A percentile compares a stretch with the other conserved stretches of the same genome.
These are phyloP conservation scores for Merops nubicus DNA, from an alignment of 2,113 vertebrate genomes.

Conservation along the genomic window DNA sequence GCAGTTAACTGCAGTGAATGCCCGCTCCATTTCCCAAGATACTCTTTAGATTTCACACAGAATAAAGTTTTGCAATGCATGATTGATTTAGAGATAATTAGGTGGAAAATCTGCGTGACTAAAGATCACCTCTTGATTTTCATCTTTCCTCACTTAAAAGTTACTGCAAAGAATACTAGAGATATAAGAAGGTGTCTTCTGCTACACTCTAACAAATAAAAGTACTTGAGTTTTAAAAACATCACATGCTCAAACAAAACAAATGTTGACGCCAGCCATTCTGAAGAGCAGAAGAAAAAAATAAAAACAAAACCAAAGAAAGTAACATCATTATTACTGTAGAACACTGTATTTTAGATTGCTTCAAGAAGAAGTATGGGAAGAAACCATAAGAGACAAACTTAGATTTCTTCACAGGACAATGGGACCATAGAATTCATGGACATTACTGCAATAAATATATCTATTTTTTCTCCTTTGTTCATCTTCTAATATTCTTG, in stretches of 20 bases:
- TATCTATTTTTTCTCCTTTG: neutral
- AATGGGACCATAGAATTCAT: neutral
- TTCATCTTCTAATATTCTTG: neutral
- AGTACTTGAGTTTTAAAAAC: neutral
- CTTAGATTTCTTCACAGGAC: neutral
- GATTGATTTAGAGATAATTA: neutral
- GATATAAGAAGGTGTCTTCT: neutral
- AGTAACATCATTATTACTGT: neutral
- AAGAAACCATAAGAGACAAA: neutral
- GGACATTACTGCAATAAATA: neutral
- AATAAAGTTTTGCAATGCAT: neutral
- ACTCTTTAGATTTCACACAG: neutral
- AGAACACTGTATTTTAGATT: neutral
- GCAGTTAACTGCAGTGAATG: neutral
- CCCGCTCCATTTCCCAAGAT: neutral
- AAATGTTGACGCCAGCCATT: neutral
- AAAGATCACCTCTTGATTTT: neutral
- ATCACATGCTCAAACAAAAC: neutral
- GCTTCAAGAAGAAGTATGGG: neutral
- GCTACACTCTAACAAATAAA: neutral
- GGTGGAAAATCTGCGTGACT: neutral
- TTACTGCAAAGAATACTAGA: neutral
- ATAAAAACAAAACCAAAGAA: neutral
- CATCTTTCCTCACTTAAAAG: neutral
- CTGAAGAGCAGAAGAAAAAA: neutral